Conservation (phyloP, 2,888 invertebrate genomes). For the Cyclophora albipunctata region DNA sequence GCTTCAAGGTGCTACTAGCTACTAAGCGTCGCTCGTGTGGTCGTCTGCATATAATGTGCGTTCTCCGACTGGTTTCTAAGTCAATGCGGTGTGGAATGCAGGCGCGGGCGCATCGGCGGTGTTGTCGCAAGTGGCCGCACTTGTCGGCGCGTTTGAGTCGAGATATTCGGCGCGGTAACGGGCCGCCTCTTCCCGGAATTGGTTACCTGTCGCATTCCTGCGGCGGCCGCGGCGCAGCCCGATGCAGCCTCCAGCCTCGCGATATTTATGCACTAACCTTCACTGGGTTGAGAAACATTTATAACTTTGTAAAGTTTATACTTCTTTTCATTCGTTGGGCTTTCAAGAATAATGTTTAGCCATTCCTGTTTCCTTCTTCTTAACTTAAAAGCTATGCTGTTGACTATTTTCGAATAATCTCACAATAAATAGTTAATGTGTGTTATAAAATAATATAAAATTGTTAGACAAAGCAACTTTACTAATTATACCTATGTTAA, state of each 20-base stretch:
- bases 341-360: too few relatives aligned
- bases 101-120: conserved; percentile 55
- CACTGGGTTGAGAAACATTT: too few relatives aligned
- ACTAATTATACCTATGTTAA: too few relatives aligned
- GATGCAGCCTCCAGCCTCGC: conserved; percentile 45
- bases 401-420: too few relatives aligned
- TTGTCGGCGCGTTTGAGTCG: conserved; percentile 74
- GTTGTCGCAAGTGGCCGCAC: conserved; percentile 74
- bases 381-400: too few relatives aligned
- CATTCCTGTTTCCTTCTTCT: too few relatives aligned
- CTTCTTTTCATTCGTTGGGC: too few relatives aligned
- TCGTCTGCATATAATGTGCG: conserved; percentile 1
- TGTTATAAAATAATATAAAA: too few relatives aligned
- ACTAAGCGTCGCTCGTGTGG: too few relatives aligned
- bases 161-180: conserved; percentile 75
- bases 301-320: conserved; percentile 5
- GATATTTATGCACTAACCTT: conserved; percentile 30
- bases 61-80: conserved; percentile 62
- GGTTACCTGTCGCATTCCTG: conserved; percentile 74
- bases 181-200: conserved; percentile 74
- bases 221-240: conserved; percentile 50
- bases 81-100: conserved; percentile 70
- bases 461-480: too few relatives aligned
- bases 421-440: too few relatives aligned
- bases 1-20: too few relatives aligned